phyloP scores from a whole-genome alignment of 2,888 invertebrate genomes.

The Acleris sparsana region DNA sequence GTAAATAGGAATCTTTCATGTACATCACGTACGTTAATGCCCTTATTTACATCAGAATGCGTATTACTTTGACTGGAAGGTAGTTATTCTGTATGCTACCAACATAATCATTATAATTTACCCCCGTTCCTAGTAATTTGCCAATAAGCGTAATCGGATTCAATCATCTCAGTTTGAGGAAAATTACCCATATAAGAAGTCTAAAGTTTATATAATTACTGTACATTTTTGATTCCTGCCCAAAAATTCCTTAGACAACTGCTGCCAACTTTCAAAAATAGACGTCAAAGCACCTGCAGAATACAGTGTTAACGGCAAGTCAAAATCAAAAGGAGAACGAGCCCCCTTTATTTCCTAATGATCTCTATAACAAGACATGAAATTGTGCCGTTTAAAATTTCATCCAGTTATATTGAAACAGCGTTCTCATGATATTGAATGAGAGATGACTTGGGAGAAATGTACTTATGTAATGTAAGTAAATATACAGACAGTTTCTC shows the following conservation, averaged over 20 bases:
- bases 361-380: constrained; percentile 6
- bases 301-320: not conserved
- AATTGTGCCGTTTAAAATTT: constrained; percentile 15
- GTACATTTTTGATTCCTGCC: constrained; percentile 1
- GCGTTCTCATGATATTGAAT: constrained; percentile 26
- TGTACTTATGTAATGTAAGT: constrained; percentile 31
- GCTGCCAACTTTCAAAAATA: constrained; percentile 18
- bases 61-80: constrained; percentile 13
- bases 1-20: constrained; percentile 30
- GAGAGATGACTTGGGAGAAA: constrained; percentile 26
- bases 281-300: not conserved
- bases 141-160: constrained; percentile 20
- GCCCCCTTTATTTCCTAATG: constrained; percentile 7
- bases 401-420: constrained; percentile 21
- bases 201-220: constrained; percentile 6
- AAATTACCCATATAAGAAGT: not conserved
- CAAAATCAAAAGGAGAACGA: not conserved
- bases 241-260: constrained; percentile 1
- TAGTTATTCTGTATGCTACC: constrained; percentile 29
- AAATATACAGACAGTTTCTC: constrained; percentile 21
- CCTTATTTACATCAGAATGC: constrained; percentile 34
- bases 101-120: constrained; percentile 33
- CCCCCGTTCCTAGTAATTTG: constrained; percentile 20
- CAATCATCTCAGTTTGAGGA: constrained; percentile 2
- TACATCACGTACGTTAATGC: constrained; percentile 31